Conservation (phyloP, 2,797 vertebrate species). For the Phataginus tricuspis region DNA sequence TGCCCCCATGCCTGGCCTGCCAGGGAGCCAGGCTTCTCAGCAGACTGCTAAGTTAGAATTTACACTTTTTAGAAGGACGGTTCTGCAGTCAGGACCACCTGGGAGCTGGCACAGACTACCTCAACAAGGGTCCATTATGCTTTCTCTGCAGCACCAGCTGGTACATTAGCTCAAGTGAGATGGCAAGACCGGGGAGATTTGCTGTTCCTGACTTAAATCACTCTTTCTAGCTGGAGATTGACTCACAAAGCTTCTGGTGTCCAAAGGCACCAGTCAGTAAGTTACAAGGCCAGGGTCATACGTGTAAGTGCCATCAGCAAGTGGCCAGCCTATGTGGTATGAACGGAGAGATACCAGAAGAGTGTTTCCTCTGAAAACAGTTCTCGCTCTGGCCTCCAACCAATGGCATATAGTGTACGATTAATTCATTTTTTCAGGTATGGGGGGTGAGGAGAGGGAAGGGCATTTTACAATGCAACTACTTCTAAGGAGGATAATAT, state of each 20-base stretch:
- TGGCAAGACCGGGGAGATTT: background rate
- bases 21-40: conserved; percentile 64
- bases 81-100: background rate
- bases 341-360: background rate
- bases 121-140: background rate
- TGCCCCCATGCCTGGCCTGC: conserved; percentile 75
- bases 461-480: background rate
- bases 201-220: background rate
- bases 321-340: background rate
- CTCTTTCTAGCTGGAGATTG: background rate
- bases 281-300: background rate
- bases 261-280: background rate
- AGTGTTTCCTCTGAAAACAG: background rate
- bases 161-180: background rate
- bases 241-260: background rate
- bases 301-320: too few species aligned
- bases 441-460: background rate
- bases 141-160: background rate
- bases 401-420: background rate
- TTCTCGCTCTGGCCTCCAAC: background rate
- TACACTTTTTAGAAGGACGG: conserved; percentile 33
- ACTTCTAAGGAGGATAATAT: background rate
- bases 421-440: background rate
- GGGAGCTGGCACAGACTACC: conserved; percentile 57
- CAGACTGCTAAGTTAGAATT: conserved; percentile 69